phyloP scores from a whole-genome alignment of 1,140 invertebrate genomes.

The Drosophila virilis region DNA sequence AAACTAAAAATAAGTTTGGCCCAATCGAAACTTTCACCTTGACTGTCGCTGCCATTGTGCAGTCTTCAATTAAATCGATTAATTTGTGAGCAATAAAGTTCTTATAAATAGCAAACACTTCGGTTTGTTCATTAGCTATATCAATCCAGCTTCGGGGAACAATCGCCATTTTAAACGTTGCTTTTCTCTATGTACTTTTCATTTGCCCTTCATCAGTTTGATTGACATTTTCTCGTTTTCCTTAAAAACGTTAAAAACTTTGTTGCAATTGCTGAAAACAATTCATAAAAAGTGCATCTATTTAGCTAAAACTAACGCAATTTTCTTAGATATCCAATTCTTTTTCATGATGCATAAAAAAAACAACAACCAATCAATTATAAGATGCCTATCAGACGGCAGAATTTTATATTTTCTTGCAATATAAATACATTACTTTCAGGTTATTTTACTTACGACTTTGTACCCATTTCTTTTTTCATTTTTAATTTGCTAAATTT shows the following conservation, averaged over 20 bases:
- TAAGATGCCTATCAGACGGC: too few relatives aligned
- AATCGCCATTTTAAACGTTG: neutral
- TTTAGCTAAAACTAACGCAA: neutral
- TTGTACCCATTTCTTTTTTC: too few relatives aligned
- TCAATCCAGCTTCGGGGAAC: slow-evolving; percentile 23
- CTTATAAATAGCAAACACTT: slow-evolving; percentile 32
- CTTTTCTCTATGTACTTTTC: neutral
- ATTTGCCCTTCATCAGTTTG: slow-evolving; percentile 3
- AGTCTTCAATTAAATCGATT: slow-evolving; percentile 79
- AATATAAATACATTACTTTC: too few relatives aligned
- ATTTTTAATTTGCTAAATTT: too few relatives aligned
- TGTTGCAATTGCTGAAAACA: neutral
- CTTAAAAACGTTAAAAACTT: neutral
- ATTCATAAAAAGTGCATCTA: neutral
- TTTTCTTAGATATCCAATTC: too few relatives aligned
- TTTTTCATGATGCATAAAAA: too few relatives aligned
- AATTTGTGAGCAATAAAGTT: slow-evolving; percentile 61
- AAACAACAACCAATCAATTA: too few relatives aligned
- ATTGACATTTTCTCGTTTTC: slow-evolving; percentile 10
- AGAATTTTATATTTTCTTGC: too few relatives aligned
- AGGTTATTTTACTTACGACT: too few relatives aligned
- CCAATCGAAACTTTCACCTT: slow-evolving; percentile 49
- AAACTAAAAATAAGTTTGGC: slow-evolving; percentile 59
- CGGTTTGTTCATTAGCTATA: slow-evolving; percentile 32
- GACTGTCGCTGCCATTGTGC: slow-evolving; percentile 25